phyloP scores from a whole-genome alignment of 92 coral and sea anemone genomes.

The Metridium senile region DNA sequence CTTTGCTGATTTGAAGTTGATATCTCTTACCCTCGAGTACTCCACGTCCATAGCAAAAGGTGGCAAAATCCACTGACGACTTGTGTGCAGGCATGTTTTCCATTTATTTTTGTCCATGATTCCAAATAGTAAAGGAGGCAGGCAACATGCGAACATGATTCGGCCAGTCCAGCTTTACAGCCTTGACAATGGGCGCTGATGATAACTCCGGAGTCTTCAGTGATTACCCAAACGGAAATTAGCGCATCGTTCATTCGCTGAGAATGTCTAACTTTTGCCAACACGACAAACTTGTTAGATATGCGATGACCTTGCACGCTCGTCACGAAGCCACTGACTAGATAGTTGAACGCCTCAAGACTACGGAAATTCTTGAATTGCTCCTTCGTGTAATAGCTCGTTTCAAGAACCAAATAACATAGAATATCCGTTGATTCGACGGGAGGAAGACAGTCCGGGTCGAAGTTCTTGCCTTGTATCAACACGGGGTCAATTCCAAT shows the following conservation, averaged over 20 bases:
- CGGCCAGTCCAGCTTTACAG: slow-evolving; percentile 42
- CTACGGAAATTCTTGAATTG: slow-evolving; percentile 59
- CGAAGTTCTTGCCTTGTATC: no score
- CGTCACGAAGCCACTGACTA: slow-evolving; percentile 38
- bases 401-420: slow-evolving; percentile 59
- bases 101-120: slow-evolving; percentile 41
- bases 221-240: slow-evolving; percentile 25
- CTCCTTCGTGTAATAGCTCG: slow-evolving; percentile 45
- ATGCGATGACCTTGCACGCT: slow-evolving; percentile 34
- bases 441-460: slow-evolving; percentile 54
- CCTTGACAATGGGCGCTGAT: slow-evolving; percentile 43
- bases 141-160: slow-evolving; percentile 48
- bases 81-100: slow-evolving; percentile 42
- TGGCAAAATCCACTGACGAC: slow-evolving; percentile 51
- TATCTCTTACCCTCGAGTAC: slow-evolving; percentile 46
- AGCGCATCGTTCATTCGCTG: slow-evolving; percentile 38
- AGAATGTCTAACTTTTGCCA: slow-evolving; percentile 50
- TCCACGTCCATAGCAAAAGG: slow-evolving; percentile 23
- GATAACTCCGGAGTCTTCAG: slow-evolving; percentile 29
- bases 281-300: slow-evolving; percentile 45
- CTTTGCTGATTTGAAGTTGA: slow-evolving; percentile 56
- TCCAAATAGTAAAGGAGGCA: slow-evolving; percentile 44
- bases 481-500: slow-evolving; percentile 53
- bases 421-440: no score
- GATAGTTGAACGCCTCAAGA: slow-evolving; percentile 31